Evolutionary conservation across 2,797 vertebrate genomes (phyloP).

Genomic region (Labeo calbasu): DNA sequence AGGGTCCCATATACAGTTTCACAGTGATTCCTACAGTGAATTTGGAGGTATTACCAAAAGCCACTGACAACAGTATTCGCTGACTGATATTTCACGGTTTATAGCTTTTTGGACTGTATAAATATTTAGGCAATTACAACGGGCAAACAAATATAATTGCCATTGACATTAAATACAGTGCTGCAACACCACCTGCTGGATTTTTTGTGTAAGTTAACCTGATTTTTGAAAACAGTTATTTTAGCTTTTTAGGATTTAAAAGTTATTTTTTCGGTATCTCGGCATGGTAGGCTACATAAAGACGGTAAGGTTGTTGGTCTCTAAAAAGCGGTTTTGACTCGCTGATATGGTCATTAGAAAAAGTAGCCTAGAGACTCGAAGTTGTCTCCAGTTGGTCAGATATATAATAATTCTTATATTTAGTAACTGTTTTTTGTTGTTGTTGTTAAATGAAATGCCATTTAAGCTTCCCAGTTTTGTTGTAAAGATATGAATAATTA

Average conservation of each 20-base stretch:
- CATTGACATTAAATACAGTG: not conserved
- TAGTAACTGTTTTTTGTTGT: not conserved
- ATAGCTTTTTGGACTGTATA: not conserved
- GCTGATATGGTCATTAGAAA: not conserved
- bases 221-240: not conserved
- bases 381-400: not conserved
- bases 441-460: not conserved
- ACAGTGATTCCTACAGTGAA: not conserved
- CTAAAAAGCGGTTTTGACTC: not conserved
- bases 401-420: not conserved
- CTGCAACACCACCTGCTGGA: constrained; percentile 4
- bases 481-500: not conserved
- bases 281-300: not conserved
- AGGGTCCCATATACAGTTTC: no score
- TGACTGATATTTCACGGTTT: no score
- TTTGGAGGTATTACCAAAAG: not conserved
- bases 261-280: not conserved
- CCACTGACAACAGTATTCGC: no score
- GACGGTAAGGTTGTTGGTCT: not conserved
- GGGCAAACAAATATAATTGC: not conserved
- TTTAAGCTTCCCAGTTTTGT: not conserved
- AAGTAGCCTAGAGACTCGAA: not conserved
- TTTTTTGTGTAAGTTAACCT: not conserved
- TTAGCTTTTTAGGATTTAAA: not conserved
- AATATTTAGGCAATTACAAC: no score